Evolutionary conservation across 2,888 invertebrate genomes (phyloP).

Genomic region (Priocnemis perturbator): DNA sequence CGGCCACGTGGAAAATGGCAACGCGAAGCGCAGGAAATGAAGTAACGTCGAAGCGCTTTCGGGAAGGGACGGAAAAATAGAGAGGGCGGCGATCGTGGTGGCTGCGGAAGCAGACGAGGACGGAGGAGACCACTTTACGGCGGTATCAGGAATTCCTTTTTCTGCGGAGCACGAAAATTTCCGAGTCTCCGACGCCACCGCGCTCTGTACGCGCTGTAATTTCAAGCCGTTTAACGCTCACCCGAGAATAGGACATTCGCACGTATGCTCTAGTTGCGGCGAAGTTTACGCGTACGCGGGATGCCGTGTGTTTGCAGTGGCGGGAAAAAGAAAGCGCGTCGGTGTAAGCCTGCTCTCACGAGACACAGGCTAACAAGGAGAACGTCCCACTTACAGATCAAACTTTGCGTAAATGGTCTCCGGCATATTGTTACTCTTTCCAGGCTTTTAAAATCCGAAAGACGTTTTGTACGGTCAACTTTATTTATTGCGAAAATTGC

Average conservation of each 20-base stretch:
- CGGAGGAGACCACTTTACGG: constrained; percentile 26
- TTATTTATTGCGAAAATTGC: too few relatives aligned
- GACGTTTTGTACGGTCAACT: too few relatives aligned
- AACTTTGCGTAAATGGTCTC: too few relatives aligned
- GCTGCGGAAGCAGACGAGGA: background rate
- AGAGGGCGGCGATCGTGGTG: constrained; percentile 4
- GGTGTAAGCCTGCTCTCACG: background rate
- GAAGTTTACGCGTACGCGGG: constrained; percentile 23
- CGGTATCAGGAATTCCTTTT: constrained; percentile 52
- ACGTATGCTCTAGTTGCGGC: constrained; percentile 4
- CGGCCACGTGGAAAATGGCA: constrained; percentile 21
- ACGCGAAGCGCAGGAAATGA: constrained; percentile 36
- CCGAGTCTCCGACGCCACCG: constrained; percentile 17
- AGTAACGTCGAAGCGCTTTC: constrained; percentile 38
- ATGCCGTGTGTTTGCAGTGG: background rate
- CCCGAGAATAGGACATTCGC: constrained; percentile 20
- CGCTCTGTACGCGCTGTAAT: constrained; percentile 38
- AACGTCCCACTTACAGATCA: too few relatives aligned
- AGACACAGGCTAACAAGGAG: too few relatives aligned
- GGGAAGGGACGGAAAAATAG: constrained; percentile 8
- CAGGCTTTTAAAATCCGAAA: too few relatives aligned
- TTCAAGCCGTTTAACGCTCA: constrained; percentile 37
- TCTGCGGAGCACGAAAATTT: constrained; percentile 33
- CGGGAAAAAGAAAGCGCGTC: background rate
- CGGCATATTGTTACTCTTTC: too few relatives aligned